Conservation (phyloP, 2,888 invertebrate species). For the Drosophila pegasa region DNA sequence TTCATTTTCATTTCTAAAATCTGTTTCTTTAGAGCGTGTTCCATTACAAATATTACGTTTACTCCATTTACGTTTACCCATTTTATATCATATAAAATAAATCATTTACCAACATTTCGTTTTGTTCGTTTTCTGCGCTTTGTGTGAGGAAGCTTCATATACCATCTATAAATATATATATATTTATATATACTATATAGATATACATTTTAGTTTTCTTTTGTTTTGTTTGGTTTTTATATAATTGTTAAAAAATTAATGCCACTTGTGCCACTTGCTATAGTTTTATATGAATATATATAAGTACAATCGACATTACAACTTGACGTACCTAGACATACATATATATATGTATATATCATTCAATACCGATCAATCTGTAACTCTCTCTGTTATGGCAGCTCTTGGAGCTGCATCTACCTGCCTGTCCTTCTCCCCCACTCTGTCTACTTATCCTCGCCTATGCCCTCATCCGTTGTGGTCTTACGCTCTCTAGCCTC, state of each 20-base stretch:
- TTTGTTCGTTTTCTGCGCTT: conserved; percentile 34
- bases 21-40: conserved; percentile 55
- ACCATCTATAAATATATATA: conserved; percentile 73
- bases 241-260: conserved; percentile 76
- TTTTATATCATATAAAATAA: conserved; percentile 72
- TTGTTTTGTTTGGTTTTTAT: conserved; percentile 39
- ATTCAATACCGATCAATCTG: conserved; percentile 48
- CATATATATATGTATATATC: conserved; percentile 26
- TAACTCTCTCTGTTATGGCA: conserved; percentile 40
- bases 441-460: conserved; percentile 81
- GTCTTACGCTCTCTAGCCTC: conserved; percentile 81
- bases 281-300: conserved; percentile 32
- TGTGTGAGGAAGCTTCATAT: conserved; percentile 76
- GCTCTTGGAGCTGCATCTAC: conserved; percentile 55
- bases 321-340: conserved; percentile 34
- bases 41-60: conserved; percentile 39
- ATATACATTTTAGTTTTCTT: conserved; percentile 43
- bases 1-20: conserved; percentile 55
- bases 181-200: conserved; percentile 60
- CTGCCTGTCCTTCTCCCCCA: neutral
- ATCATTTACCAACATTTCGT: conserved; percentile 46
- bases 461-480: conserved; percentile 84
- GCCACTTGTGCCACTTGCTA: conserved; percentile 58
- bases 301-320: conserved; percentile 40
- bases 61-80: conserved; percentile 22